Evolutionary conservation across 1,140 invertebrate species (phyloP).

Genomic region (Parapsyche elsis): DNA sequence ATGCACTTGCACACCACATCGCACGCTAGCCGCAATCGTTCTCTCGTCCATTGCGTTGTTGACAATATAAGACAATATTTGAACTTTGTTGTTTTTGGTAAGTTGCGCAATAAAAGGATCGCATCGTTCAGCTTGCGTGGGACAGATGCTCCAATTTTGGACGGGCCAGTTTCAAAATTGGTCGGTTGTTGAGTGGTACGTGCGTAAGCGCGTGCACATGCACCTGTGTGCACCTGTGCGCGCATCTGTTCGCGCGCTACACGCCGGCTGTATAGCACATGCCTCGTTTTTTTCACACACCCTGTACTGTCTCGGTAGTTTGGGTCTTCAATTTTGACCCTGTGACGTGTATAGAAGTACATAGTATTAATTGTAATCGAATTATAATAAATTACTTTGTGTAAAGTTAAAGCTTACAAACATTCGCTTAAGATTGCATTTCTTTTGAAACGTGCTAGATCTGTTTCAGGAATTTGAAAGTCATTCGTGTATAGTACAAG

Average conservation of each 20-base stretch:
- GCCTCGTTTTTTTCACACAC: slow-evolving; percentile 24
- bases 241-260: slow-evolving; percentile 24
- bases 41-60: no score
- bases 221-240: slow-evolving; percentile 41
- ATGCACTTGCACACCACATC: no score
- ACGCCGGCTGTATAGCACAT: slow-evolving; percentile 31
- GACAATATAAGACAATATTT: no score
- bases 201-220: slow-evolving; percentile 20
- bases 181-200: not conserved
- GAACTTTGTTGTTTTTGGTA: no score
- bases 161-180: slow-evolving; percentile 5
- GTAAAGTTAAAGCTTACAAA: not conserved
- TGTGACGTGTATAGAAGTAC: no score
- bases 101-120: not conserved
- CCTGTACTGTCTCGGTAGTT: slow-evolving; percentile 15
- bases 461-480: not conserved
- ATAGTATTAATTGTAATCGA: not conserved
- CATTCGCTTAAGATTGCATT: not conserved
- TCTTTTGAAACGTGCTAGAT: no score
- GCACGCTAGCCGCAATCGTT: no score
- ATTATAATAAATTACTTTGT: not conserved
- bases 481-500: no score
- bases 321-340: no score
- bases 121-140: not conserved
- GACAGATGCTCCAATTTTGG: not conserved